Base-by-base conservation (phyloP, 1,140 invertebrate species). In the Helicoverpa armigera region DNA sequence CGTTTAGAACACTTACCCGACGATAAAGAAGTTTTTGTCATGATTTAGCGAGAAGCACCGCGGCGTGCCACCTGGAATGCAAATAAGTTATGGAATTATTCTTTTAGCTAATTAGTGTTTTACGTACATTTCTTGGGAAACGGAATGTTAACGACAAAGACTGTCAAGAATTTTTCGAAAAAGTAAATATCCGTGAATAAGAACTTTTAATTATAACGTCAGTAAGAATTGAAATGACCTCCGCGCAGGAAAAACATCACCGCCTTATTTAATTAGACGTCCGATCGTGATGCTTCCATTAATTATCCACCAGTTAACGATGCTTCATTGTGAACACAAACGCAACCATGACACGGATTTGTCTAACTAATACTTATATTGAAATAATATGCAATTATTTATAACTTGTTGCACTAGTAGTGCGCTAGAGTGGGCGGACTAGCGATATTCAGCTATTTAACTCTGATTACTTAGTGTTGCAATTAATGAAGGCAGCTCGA, bases 121-220 rank as follows among this genome's bases (percentile, higher is more conserved):
- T 43, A 16, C n/a, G 16, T 18, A 31, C 18, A n/a, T 63, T 60
- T 75, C 56, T 61, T 5, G 18, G 10, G 73, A 61, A 61, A 53
- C 7, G 75, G 48, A 54, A 63, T 54, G 75, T 67, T 77, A 63
- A 67, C 29, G 61, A 54, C 61, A 43, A 54, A 18, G 14, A 67
- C 61, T 16, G 50, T 58, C 14, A 35, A 65, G 60, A 77, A 77
- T 77, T 77, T 77, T 50, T 43, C 65, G 50, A 77, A 77, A 77
- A 77, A 77, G 16, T 31, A 67, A 67, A 77, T 67, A 54, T 77
- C 29, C 48, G 51, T 67, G 60, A 35, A 67, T 77, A 77, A 48
- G 10, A 63, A 67, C 48, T 65, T 75, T 56, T 77, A 77, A 67
- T 77, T 77, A 67, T 67, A 77, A 65, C 50, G 60, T 77, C 56